A percentile compares a stretch with the other conserved stretches of the same genome.
Conservation (phyloP, 2,888 invertebrate species). For the Spodoptera littoralis region DNA sequence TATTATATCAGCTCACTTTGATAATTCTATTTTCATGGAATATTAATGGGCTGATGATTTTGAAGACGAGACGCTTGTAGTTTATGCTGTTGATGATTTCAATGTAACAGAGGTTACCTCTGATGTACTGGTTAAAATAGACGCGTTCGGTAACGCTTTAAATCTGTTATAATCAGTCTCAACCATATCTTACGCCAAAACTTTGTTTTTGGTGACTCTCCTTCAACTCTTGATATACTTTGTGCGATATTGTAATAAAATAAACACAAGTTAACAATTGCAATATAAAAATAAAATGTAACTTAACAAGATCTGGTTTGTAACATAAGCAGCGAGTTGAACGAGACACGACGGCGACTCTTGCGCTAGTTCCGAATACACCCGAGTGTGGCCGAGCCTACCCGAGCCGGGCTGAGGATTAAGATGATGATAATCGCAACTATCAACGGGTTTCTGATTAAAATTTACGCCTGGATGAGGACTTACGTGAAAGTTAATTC, state of each 20-base stretch:
- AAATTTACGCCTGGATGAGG: conserved; percentile 29
- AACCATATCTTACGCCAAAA: too few species aligned
- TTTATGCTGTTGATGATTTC: background rate
- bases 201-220: too few species aligned
- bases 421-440: conserved; percentile 48
- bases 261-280: conserved; percentile 24
- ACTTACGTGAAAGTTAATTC: conserved; percentile 23
- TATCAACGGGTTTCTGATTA: conserved; percentile 44
- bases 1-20: conserved; percentile 32
- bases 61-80: background rate
- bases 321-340: conserved; percentile 51
- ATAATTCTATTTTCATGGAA: conserved; percentile 46
- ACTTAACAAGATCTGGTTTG: conserved; percentile 55
- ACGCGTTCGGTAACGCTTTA: too few species aligned
- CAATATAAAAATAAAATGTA: conserved; percentile 46
- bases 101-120: conserved; percentile 1
- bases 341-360: conserved; percentile 58
- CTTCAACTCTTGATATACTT: conserved; percentile 16
- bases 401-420: conserved; percentile 36
- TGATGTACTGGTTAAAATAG: background rate
- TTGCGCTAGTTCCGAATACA: conserved; percentile 41
- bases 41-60: conserved; percentile 13
- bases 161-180: too few species aligned
- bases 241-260: conserved; percentile 22
- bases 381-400: conserved; percentile 28